phyloP scores from a whole-genome alignment of 2,797 vertebrate species.

The Varecia variegata region DNA sequence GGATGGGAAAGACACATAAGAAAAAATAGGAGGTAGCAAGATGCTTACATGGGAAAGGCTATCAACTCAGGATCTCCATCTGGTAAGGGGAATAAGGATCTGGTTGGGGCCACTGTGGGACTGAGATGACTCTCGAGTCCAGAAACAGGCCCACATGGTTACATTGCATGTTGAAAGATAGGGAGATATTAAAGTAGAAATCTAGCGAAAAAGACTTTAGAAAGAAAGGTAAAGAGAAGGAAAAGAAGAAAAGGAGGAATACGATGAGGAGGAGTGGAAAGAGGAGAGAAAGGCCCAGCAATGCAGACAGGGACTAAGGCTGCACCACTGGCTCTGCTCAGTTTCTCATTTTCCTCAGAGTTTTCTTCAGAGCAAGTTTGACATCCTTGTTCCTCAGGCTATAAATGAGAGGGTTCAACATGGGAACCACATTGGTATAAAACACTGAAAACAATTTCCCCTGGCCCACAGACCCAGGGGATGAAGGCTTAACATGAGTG shows the following conservation, averaged over 20 bases:
- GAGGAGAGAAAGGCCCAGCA: background rate
- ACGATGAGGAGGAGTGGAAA: background rate
- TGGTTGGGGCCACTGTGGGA: background rate
- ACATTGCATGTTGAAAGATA: background rate
- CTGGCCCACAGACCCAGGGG: background rate
- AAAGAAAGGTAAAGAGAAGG: background rate
- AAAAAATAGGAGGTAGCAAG: background rate
- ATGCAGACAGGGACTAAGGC: background rate
- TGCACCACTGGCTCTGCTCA: background rate
- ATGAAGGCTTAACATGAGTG: background rate
- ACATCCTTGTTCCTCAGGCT: background rate
- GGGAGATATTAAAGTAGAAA: background rate
- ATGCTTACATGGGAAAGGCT: background rate
- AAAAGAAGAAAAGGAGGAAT: background rate
- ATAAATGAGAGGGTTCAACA: background rate
- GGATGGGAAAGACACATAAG: background rate
- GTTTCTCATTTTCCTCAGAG: background rate
- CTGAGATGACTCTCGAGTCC: background rate
- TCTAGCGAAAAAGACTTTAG: background rate
- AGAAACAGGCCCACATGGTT: background rate
- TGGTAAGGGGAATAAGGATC: background rate
- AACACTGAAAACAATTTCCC: background rate
- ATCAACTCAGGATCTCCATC: background rate
- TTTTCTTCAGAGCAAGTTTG: background rate
- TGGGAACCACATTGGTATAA: background rate